phyloP scores from a whole-genome alignment of 2,888 invertebrate species.

The Ophonus ardosiacus region DNA sequence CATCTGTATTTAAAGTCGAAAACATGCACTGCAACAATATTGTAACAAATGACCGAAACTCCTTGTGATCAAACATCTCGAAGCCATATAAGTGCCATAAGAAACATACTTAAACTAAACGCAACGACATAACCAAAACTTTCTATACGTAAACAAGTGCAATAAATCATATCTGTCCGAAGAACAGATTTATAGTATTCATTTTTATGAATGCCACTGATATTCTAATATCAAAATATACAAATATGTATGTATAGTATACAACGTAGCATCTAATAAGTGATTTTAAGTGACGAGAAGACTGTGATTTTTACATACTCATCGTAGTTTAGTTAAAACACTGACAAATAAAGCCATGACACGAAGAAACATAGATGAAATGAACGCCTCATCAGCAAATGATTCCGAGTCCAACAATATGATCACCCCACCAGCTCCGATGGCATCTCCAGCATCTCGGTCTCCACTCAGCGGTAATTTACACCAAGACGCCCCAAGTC shows the following conservation, averaged over 20 bases:
- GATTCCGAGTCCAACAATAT: constrained; percentile 70
- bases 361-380: constrained; percentile 73
- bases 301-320: constrained; percentile 60
- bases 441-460: constrained; percentile 76
- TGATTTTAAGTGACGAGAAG: constrained; percentile 57
- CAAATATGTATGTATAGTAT: constrained; percentile 6
- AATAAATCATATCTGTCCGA: constrained; percentile 68
- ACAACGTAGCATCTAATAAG: constrained; percentile 33
- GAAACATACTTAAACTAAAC: constrained; percentile 67
- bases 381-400: constrained; percentile 71
- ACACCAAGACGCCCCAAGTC: constrained; percentile 80
- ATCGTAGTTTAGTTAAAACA: constrained; percentile 51
- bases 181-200: constrained; percentile 53
- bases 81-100: constrained; percentile 73
- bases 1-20: constrained; percentile 7
- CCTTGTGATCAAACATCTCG: constrained; percentile 61
- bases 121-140: constrained; percentile 51
- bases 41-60: constrained; percentile 55
- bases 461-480: constrained; percentile 71
- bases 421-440: constrained; percentile 77
- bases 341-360: constrained; percentile 70
- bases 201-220: constrained; percentile 31
- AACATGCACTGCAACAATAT: constrained; percentile 29
- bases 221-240: constrained; percentile 24
- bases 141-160: constrained; percentile 73